Conservation (phyloP, 2,113 vertebrate genomes). For the Egretta garzetta region DNA sequence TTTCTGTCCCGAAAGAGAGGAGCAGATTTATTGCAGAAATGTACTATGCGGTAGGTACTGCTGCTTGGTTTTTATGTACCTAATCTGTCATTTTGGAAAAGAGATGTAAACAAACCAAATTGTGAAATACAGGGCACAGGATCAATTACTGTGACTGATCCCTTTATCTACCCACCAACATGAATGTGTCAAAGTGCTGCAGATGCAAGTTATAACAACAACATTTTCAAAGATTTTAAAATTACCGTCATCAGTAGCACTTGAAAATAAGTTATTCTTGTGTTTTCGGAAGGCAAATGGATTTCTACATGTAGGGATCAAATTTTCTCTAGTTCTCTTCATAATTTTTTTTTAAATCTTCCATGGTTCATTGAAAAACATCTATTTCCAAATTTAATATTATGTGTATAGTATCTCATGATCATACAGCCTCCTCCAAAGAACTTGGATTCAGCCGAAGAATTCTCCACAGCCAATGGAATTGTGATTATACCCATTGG, state of each 20-base stretch:
- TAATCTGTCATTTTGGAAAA: conserved; percentile 9
- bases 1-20: background rate
- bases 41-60: background rate
- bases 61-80: background rate
- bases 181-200: background rate
- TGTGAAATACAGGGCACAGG: background rate
- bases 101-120: background rate
- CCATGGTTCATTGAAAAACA: background rate
- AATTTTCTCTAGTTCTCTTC: background rate
- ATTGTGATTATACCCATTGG: background rate
- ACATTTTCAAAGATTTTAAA: background rate
- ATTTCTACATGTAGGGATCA: background rate
- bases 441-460: background rate
- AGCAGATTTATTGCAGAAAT: background rate
- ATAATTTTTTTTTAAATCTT: background rate
- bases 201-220: background rate
- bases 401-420: background rate
- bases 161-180: background rate
- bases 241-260: background rate
- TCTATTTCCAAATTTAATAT: background rate
- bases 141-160: background rate
- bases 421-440: background rate
- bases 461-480: background rate
- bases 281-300: background rate
- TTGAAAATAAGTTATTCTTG: background rate